Conservation (phyloP, 2,888 invertebrate species). For the Rutpela maculata region DNA sequence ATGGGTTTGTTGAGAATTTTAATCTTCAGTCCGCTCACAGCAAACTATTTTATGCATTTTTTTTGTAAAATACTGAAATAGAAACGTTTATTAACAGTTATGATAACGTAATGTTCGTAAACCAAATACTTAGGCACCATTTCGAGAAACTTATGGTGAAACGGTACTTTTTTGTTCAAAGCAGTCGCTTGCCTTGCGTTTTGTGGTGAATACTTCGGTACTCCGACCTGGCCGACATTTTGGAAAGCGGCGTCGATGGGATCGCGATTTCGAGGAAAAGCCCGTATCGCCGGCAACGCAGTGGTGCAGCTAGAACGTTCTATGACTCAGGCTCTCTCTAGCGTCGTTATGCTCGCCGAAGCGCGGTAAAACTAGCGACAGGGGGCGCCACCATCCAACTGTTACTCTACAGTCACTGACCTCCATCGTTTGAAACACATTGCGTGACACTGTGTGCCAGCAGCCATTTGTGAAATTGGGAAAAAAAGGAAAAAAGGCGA, state of each 20-base stretch:
- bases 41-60: no score
- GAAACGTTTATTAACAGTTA: no score
- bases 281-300: slow-evolving; percentile 13
- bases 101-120: no score
- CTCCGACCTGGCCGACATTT: slow-evolving; percentile 5
- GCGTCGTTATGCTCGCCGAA: slow-evolving; percentile 36
- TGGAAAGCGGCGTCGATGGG: neutral
- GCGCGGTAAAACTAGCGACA: slow-evolving; percentile 34
- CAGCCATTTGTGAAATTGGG: slow-evolving; percentile 34
- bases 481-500: slow-evolving; percentile 12
- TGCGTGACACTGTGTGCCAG: slow-evolving; percentile 49
- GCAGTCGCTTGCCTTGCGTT: no score
- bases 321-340: slow-evolving; percentile 27
- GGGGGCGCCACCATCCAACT: slow-evolving; percentile 49
- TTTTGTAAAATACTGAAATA: no score
- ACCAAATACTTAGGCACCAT: no score
- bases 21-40: no score
- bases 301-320: slow-evolving; percentile 1
- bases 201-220: neutral
- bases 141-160: no score
- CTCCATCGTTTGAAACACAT: slow-evolving; percentile 53
- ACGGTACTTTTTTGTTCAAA: no score
- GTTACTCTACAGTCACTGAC: slow-evolving; percentile 55
- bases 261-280: slow-evolving; percentile 22
- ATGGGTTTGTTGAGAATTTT: no score